Evolutionary conservation across 2,113 vertebrate species (phyloP), one percentile per base, ranked within the genome.

Genomic region (Oreotrochilus melanogaster): DNA sequence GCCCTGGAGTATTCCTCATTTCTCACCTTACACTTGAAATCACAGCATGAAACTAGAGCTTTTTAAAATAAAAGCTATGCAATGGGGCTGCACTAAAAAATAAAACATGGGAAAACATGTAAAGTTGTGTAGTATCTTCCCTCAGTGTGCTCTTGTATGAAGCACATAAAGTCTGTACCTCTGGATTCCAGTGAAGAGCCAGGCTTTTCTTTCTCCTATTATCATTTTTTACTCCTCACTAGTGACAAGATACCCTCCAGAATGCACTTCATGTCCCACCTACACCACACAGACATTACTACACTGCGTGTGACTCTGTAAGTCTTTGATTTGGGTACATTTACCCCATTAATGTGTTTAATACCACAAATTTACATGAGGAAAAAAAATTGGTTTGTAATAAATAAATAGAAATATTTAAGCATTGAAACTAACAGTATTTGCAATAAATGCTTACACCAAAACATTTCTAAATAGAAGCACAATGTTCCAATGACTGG

Each of bases 21-120:
- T 95, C 72, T 53, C 57, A 88, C 30, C 62, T 78, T 78, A 30
- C 10, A n/a, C 5, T n/a, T 2, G 1, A 89, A 81, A 82, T 53
- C 42, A 48, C 39, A 60, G 70, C 57, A 87, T 28, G 30, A 78
- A 91, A 92, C 19, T 14, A 61, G 33, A 1, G 1, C 24, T 53
- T 79, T 79, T 81, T 33, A 64, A 95, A 92, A 86, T 33, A 79
- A 73, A 88, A 94, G 31, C 75, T 83, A 31, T 61, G 30, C 70
- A 75, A 30, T 22, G 21, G 53, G 39, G 67, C 57, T 92, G 71
- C 18, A 69, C 16, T 48, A 50, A 60, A 94, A 94, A 47, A 73
- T n/a, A 58, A 91, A 94, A 72, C 47, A 48, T 28, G 79, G 50
- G 31, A 88, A 88, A 90, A 35, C 24, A 56, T 2, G 6, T 28